These are phyloP conservation scores for Spinus pinus DNA, from an alignment of 2,797 vertebrate genomes.

Conservation along the genomic window DNA sequence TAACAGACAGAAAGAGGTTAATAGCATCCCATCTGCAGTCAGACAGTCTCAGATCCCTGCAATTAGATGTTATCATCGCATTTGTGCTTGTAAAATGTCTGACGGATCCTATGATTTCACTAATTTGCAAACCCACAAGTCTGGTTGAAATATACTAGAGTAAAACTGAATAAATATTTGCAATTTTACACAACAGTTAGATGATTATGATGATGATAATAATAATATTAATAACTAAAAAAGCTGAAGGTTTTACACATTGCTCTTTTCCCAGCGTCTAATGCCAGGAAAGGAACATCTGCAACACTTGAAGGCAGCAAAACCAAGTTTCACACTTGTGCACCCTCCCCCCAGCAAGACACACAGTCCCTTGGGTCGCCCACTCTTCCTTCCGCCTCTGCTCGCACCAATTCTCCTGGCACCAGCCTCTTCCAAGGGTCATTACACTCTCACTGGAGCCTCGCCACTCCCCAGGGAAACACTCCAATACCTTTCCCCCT, in stretches of 20 bases:
- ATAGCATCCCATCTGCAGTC: slow-evolving; percentile 27
- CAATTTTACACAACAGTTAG: background rate
- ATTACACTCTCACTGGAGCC: background rate
- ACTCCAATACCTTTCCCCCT: background rate
- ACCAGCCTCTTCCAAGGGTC: background rate
- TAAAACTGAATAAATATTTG: slow-evolving; percentile 29
- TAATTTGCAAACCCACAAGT: slow-evolving; percentile 32
- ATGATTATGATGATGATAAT: background rate
- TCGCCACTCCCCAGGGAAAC: background rate
- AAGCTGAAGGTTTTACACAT: background rate
- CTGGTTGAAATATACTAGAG: slow-evolving; percentile 7
- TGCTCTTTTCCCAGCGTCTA: background rate
- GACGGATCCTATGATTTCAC: slow-evolving; percentile 46
- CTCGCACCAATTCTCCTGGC: rapidly evolving
- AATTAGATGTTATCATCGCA: slow-evolving; percentile 56
- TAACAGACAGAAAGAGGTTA: slow-evolving; percentile 36
- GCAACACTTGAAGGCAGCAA: background rate
- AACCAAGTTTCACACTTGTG: background rate
- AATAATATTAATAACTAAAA: background rate
- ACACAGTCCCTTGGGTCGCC: background rate
- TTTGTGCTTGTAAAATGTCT: slow-evolving; percentile 41
- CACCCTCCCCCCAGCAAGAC: background rate
- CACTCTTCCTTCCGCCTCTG: background rate
- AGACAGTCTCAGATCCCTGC: slow-evolving; percentile 49
- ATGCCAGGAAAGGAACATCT: background rate